Base-by-base conservation (phyloP, 2,888 invertebrate genomes). In the Amphiduros pacificus region DNA sequence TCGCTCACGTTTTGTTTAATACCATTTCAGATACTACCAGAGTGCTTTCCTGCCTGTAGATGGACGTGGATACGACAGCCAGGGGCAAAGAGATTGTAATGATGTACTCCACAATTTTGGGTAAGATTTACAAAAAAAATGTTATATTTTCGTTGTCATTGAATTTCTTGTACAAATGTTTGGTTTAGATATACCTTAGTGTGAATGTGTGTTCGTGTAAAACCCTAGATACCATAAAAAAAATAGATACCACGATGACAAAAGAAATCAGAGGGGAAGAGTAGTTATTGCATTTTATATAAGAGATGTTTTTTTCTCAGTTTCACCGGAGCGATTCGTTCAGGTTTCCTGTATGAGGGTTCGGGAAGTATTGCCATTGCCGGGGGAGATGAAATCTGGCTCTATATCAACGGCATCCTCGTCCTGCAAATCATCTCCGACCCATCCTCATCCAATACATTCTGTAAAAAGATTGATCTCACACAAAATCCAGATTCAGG, bases 331-430 rank as follows among this genome's bases (percentile, higher is more conserved):
- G 75, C 71, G 1, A 65, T 74, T 3, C 64, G 74, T 5, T 64
- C 68, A 6, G 76, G 74, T 1, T 67, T 77, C 55, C 60, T 68
- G 50, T 77, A 66, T 62, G 53, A 68, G 17, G 76, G 76, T 0
- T 63, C 62, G 11, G 77, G 73, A 50, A 62, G 61, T 1, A 69
- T 77, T 9, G 72, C 73, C 3, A 55, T 77, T 4, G 74, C 67
- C 11, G 77, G 77, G 1, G 77, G 77, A 9, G 76, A 77, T 22
- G 74, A 74, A 28, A 50, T 76, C 57, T 77, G 76, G 76, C 63
- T 77, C n/a, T 75, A 72, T 60, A 68, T 77, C 27, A 74, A 77
- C 57, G 70, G 71, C 50, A 63, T 68, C 26, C 55, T 71, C 17
- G 64, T 76, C 2, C 50, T 74, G n/a, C 69, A 77, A 59, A 65